Percentiles rank a stretch among this genome's conserved stretches.
Conservation (phyloP, 2,113 vertebrate genomes). For the Nesoenas mayeri region DNA sequence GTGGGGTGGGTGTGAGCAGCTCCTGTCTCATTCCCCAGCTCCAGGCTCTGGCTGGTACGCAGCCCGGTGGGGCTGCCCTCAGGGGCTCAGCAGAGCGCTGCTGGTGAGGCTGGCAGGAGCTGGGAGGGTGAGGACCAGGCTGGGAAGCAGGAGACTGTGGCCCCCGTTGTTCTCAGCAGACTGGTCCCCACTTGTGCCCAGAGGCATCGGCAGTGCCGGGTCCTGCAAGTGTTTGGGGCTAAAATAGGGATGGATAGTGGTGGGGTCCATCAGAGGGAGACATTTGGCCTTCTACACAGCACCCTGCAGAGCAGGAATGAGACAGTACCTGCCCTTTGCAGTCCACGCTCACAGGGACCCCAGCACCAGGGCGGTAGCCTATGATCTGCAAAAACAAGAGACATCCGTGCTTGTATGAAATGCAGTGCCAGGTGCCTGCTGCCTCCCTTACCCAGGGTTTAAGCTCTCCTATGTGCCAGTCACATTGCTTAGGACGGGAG, state of each 20-base stretch:
- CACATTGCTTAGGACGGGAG: background rate
- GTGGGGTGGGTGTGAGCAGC: background rate
- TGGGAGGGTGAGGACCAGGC: rapidly evolving
- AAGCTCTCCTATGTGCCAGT: background rate
- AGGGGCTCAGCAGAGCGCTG: background rate
- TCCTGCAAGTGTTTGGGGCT: background rate
- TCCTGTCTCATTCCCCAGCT: background rate
- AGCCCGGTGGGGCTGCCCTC: background rate
- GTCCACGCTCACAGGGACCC: constrained; percentile 86
- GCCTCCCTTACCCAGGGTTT: background rate
- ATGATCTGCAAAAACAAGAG: constrained; percentile 81
- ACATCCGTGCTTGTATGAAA: background rate
- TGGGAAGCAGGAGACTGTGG: background rate
- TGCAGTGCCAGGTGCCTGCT: rapidly evolving
- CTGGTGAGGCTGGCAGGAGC: background rate
- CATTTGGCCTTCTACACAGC: background rate
- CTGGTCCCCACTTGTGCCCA: rapidly evolving
- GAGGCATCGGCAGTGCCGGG: background rate
- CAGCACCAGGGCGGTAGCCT: constrained; percentile 89
- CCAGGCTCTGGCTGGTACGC: background rate
- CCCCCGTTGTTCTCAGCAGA: background rate
- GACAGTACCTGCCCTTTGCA: constrained; percentile 87
- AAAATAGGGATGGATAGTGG: background rate
- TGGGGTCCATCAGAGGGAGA: background rate
- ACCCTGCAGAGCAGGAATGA: rapidly evolving